Percentiles rank a stretch among this genome's conserved stretches.
Evolutionary conservation across 2,113 vertebrate genomes (phyloP).

Genomic region (Otus sunia): DNA sequence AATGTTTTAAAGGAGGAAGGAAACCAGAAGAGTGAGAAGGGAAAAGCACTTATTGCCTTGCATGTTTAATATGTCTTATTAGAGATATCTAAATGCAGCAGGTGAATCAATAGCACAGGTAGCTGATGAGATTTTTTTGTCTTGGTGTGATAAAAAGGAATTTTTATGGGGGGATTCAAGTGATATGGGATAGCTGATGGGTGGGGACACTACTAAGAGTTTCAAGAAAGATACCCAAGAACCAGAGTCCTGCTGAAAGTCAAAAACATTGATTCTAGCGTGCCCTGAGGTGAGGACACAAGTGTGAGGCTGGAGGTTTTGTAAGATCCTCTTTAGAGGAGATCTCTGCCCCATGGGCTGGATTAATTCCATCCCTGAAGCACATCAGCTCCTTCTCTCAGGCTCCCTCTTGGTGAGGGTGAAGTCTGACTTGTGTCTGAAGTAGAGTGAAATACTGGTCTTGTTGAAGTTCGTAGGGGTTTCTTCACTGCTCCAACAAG

Average conservation of each 20-base stretch:
- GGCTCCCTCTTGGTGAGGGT: accelerated
- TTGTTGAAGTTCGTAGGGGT: background rate
- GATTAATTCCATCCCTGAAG: background rate
- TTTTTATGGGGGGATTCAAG: background rate
- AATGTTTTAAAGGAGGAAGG: background rate
- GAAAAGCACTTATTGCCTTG: conserved; percentile 7
- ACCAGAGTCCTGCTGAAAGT: background rate
- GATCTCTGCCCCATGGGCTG: background rate
- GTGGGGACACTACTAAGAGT: background rate
- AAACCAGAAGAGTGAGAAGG: conserved; percentile 3
- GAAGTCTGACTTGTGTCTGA: accelerated
- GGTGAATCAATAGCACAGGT: background rate
- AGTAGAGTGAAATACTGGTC: background rate
- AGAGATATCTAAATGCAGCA: conserved; percentile 16
- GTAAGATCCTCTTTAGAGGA: background rate
- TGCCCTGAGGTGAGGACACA: background rate
- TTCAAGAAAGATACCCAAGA: background rate
- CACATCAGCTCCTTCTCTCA: background rate
- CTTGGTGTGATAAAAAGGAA: background rate
- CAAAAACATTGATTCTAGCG: background rate
- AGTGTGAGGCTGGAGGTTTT: background rate
- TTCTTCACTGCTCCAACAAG: background rate
- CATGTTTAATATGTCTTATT: background rate
- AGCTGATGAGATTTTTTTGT: background rate
- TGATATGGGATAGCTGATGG: background rate